Evolutionary conservation across 2,888 invertebrate genomes (phyloP).

Genomic region (Hirtodrosophila histrioides): DNA sequence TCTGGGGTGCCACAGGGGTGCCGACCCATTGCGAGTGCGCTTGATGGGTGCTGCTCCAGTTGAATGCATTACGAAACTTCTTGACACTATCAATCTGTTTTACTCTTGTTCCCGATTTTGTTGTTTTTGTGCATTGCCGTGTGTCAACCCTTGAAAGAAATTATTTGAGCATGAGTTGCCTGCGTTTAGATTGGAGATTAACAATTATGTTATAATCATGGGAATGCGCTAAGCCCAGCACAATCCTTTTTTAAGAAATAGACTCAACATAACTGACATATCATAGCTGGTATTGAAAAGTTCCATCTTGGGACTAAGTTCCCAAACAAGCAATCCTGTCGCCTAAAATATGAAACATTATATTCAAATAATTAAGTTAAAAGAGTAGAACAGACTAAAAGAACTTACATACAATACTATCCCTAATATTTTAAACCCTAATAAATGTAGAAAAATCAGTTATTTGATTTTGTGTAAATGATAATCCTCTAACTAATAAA

Average conservation of each 20-base stretch:
- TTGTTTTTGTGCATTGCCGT: conserved; percentile 19
- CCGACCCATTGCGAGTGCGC: neutral
- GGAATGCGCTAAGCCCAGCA: neutral
- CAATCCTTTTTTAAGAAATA: neutral
- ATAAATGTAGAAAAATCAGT: too few relatives aligned
- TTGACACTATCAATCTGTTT: conserved; percentile 71
- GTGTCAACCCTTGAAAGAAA: conserved; percentile 49
- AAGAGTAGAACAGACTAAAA: too few relatives aligned
- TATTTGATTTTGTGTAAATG: too few relatives aligned
- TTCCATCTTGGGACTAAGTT: too few relatives aligned
- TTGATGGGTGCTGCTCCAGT: conserved; percentile 55
- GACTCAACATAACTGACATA: neutral
- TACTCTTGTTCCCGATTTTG: conserved; percentile 5
- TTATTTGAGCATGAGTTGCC: conserved; percentile 33
- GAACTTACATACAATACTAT: too few relatives aligned
- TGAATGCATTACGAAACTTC: conserved; percentile 45
- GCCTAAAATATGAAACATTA: too few relatives aligned
- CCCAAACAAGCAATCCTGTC: too few relatives aligned
- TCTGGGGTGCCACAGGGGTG: conserved; percentile 3
- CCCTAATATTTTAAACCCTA: too few relatives aligned
- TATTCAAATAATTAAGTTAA: too few relatives aligned
- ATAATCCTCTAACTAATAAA: too few relatives aligned
- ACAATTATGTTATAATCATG: conserved; percentile 20
- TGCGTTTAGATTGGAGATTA: conserved; percentile 36
- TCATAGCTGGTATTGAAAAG: too few relatives aligned